Percentiles rank a stretch among this genome's conserved stretches.
Evolutionary conservation across 1,140 invertebrate species (phyloP).

Genomic region (Sinonovacula constricta): DNA sequence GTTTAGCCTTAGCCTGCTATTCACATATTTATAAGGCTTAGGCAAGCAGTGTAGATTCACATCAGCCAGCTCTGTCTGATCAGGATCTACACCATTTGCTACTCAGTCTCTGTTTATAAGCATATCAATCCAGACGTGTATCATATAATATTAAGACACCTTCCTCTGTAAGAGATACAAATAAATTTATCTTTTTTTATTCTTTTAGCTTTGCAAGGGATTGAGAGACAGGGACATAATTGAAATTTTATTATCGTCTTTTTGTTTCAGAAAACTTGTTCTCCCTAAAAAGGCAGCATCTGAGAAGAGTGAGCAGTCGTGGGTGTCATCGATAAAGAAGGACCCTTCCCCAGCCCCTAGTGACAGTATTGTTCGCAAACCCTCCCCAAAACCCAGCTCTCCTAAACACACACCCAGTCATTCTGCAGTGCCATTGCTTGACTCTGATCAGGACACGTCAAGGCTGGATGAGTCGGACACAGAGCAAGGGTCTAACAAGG

Average conservation of each 20-base stretch:
- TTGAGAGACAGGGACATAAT: too few relatives aligned
- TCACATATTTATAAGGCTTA: too few relatives aligned
- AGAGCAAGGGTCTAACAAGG: not conserved
- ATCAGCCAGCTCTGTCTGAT: too few relatives aligned
- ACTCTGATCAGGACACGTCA: not conserved
- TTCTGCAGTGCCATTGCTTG: slow-evolving; percentile 30
- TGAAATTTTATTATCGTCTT: slow-evolving; percentile 13
- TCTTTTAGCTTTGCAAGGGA: too few relatives aligned
- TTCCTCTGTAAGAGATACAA: too few relatives aligned
- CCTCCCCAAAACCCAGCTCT: not conserved
- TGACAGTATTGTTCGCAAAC: not conserved
- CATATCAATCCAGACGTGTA: too few relatives aligned
- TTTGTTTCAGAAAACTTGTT: slow-evolving; percentile 41
- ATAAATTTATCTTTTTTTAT: too few relatives aligned
- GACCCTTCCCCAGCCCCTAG: not conserved
- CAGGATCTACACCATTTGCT: too few relatives aligned
- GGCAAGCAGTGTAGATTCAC: too few relatives aligned
- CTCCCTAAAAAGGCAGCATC: slow-evolving; percentile 23
- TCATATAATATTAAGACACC: too few relatives aligned
- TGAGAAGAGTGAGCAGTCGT: slow-evolving; percentile 10
- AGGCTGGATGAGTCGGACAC: not conserved
- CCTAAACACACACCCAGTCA: not conserved
- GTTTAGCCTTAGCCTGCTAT: too few relatives aligned
- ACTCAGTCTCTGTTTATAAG: too few relatives aligned
- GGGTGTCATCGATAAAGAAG: slow-evolving; percentile 28